Evolutionary conservation across 2,888 invertebrate genomes (phyloP), one percentile per base, ranked within the genome.

Genomic region (Athalia circularis): DNA sequence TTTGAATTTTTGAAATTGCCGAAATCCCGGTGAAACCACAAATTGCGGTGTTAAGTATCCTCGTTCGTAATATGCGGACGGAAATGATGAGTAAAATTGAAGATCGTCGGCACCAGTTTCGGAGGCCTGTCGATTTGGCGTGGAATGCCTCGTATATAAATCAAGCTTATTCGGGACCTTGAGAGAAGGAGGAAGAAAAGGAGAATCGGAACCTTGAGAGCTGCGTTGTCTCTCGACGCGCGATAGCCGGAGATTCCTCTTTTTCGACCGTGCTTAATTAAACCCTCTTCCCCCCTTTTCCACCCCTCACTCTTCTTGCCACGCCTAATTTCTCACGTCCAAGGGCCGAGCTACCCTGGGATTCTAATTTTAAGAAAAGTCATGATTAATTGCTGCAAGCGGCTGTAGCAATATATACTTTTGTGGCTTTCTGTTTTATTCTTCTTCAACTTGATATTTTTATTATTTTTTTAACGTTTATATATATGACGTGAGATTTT

Each of bases 331-430:
- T 75, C 75, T 64, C 75, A 62, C 62, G 75, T 75, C 75, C 64
- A 13, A 48, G 29, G 29, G 29, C 29, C 29, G 29, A 29, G 62
- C 48, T 62, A 61, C 62, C 75, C 50, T 64, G 75, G 50, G 62
- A 75, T 75, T 75, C 50, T 75, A 75, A 75, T 75, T 75, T 64
- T 29, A 29, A 50, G 62, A 75, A 75, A 75, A 62, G 62, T 75
- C 62, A 75, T 64, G 75, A 75, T 75, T 75, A 75, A 75, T 75
- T 50, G 62, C 75, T 29, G 29, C 29, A 29, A 29, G 29, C 29
- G 29, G 29, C 29, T 29, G 29, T 29, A 29, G 29, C 29, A 29
- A 29, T 29, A 62, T 62, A 50, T 72, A 72, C 62, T 75, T 43
- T 43, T 4, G 62, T 13, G 59, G 59, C 29, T 72, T 72, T 8